phyloP scores from a whole-genome alignment of 2,888 invertebrate genomes.

The Aphodius granarius region DNA sequence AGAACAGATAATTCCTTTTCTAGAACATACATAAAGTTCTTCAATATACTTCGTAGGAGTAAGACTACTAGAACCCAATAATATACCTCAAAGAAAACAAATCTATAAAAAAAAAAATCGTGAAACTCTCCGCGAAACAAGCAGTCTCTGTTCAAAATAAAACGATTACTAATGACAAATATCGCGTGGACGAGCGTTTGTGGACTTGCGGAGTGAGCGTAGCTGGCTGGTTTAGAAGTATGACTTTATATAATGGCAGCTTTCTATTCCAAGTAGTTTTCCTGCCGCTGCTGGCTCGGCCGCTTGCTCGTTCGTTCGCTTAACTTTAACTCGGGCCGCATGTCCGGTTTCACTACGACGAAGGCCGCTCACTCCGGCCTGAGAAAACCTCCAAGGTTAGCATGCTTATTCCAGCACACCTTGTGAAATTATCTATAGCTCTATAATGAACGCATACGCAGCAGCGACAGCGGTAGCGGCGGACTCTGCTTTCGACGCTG shows the following conservation, averaged over 20 bases:
- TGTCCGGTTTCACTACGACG: conserved; percentile 28
- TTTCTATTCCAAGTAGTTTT: conserved; percentile 30
- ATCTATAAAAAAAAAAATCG: too few species aligned
- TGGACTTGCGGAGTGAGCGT: conserved; percentile 23
- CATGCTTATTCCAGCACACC: conserved; percentile 35
- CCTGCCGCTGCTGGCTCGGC: conserved; percentile 18
- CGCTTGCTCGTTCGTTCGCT: background rate
- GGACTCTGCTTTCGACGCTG: background rate
- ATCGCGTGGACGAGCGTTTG: background rate
- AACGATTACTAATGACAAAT: too few species aligned
- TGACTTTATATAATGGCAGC: conserved; percentile 30
- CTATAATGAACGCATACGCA: conserved; percentile 18
- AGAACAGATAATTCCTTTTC: too few species aligned
- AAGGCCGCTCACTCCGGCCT: conserved; percentile 42
- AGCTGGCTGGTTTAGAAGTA: conserved; percentile 29
- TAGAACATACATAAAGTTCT: too few species aligned
- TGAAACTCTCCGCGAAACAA: too few species aligned
- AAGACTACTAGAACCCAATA: too few species aligned
- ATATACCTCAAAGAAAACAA: too few species aligned
- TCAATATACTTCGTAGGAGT: too few species aligned
- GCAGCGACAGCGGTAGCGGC: background rate
- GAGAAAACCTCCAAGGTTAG: conserved; percentile 43
- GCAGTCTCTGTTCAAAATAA: too few species aligned
- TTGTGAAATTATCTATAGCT: conserved; percentile 31
- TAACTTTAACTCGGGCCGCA: conserved; percentile 22